Evolutionary conservation across 2,888 invertebrate species (phyloP).

Genomic region (Invenusta paracnida): DNA sequence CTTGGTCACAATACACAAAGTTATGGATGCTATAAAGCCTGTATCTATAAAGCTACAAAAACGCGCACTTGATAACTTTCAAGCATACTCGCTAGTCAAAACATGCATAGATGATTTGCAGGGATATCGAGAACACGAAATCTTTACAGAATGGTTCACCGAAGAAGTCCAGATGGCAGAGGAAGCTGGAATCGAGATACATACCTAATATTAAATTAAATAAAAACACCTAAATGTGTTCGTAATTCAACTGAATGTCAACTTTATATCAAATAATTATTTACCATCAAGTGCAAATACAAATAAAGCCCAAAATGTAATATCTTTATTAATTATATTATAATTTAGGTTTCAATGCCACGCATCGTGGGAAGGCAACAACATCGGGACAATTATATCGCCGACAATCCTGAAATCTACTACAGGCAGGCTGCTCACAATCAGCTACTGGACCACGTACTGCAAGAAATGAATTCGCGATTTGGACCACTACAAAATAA

Average conservation of each 20-base stretch:
- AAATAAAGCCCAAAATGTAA: not conserved
- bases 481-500: not conserved
- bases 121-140: not conserved
- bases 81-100: constrained; percentile 23
- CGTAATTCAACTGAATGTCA: not conserved
- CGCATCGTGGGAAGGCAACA: not conserved
- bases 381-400: not conserved
- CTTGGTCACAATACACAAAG: not conserved
- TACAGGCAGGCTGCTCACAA: not conserved
- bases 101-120: constrained; percentile 1
- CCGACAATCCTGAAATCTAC: too few relatives aligned
- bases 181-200: not conserved
- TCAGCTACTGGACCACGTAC: not conserved
- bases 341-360: not conserved
- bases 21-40: not conserved
- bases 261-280: not conserved
- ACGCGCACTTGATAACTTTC: not conserved
- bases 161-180: not conserved
- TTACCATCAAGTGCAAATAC: not conserved
- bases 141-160: constrained; percentile 8
- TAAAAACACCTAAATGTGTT: not conserved
- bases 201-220: not conserved
- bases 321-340: not conserved
- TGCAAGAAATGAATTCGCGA: not conserved
- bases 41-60: constrained; percentile 29